Evolutionary conservation across 2,113 vertebrate species (phyloP).

Genomic region (Hypomesus transpacificus): DNA sequence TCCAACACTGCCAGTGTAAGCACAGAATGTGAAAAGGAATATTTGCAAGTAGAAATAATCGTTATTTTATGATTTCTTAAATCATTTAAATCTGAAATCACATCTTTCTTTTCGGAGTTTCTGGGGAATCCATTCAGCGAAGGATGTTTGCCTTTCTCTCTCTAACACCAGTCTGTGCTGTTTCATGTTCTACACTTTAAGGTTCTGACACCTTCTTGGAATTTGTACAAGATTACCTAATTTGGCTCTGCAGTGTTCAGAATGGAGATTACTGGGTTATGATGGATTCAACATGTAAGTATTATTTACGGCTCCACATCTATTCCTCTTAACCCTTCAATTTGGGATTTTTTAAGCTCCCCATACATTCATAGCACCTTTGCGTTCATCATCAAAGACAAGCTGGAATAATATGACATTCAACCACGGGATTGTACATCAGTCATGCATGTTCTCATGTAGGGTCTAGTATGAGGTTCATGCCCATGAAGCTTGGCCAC

Average conservation of each 20-base stretch:
- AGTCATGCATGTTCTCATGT: no score
- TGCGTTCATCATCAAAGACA: no score
- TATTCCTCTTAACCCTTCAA: not conserved
- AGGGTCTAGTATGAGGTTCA: no score
- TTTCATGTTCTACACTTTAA: slow-evolving; percentile 33
- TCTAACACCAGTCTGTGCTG: slow-evolving; percentile 5
- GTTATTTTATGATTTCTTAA: not conserved
- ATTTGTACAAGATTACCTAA: slow-evolving; percentile 7
- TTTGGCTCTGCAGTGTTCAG: slow-evolving; percentile 21
- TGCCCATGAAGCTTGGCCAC: no score
- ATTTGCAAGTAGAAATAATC: no score
- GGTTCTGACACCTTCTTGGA: slow-evolving; percentile 27
- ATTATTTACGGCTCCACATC: slow-evolving; percentile 23
- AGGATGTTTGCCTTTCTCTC: slow-evolving; percentile 15
- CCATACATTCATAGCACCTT: no score
- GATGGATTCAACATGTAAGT: slow-evolving; percentile 19
- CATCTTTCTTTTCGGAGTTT: slow-evolving; percentile 18
- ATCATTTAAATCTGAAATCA: slow-evolving; percentile 13
- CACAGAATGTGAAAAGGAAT: no score
- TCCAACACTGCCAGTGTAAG: no score
- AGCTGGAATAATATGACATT: no score
- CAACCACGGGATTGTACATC: no score
- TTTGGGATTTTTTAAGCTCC: no score
- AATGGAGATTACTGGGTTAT: slow-evolving; percentile 16
- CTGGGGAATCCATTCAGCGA: slow-evolving; percentile 18